Base-by-base conservation (phyloP, 2,113 vertebrate genomes). In the Nymphicus hollandicus region DNA sequence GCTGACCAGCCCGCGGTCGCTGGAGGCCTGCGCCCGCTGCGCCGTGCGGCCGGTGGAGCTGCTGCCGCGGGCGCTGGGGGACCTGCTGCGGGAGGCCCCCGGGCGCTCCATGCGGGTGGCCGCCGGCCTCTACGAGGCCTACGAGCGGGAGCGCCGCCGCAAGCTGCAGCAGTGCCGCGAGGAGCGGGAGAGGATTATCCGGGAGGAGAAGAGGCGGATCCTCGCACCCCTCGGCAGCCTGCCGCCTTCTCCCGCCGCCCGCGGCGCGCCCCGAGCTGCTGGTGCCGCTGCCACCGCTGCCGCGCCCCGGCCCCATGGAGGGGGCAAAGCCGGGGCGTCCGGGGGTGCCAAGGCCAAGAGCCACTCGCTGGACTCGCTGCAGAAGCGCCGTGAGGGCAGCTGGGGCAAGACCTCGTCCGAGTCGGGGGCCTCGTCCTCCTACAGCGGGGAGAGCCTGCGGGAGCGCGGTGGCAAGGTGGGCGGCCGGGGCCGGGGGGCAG, bases 11-110 rank as follows among this genome's bases (percentile, higher is more conserved):
- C 99, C 99, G 15, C 98, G 98, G 86, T 99, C 99, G 10, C 98
- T 99, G 68, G 99, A 99, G 96, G 99, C 99, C n/a, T 99, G 99
- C 23, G 99, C 99, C 43, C 98, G 99, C 27, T 99, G 99, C 27
- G 98, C 99, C 23, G 98, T 99, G 93, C 99, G 99, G 80, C 99
- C 99, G 0, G 98, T 99, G 96, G 99, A 99, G 98, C 98, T 99
- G 93, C 98, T 99, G 95, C 94, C 98, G 2, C 98, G 99, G 53
- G 98, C 98, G 1, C 97, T 99, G 88, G 95, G 98, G 2, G 99
- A 99, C 89, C 98, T 99, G 56, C 98, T 99, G 87, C 98, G 98
- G 11, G 99, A 99, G 95, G 99, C 99, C 4, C 99, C 99, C 0
- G 99, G 98, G 5, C 98, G 98, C 56, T 99, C 99, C 88, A 99